Base-by-base conservation (phyloP, 2,797 vertebrate species). In the Decapterus maruadsi region DNA sequence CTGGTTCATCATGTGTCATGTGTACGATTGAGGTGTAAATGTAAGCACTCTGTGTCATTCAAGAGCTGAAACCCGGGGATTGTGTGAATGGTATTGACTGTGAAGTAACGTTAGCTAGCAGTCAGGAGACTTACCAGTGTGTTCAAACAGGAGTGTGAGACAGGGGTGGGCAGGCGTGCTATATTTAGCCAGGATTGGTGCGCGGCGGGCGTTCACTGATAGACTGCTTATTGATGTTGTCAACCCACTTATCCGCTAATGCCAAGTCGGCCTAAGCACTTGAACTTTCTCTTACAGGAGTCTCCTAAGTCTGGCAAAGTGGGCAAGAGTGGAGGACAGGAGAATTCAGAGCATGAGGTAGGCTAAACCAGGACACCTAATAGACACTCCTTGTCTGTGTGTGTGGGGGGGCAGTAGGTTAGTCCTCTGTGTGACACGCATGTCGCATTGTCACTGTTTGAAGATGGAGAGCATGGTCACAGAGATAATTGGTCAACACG, bases 261-360 rank as follows among this genome's bases (percentile, higher is more conserved):
- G 16, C 61, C 40, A 42, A 48, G 9, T 59, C 29, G 11, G 53
- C 20, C 53, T 19, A 46, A 58, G 43, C 19, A 2, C 14, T 20
- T 45, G 1, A 46, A 75, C n/a, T 80, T 82, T 46, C n/a, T 77
- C 48, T 87, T 87, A 48, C 75, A 96, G 95, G 95, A 96, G 63
- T 87, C 93, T 38, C 56, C 89, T 0, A 96, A 96, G 81, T 92
- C 94, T 89, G 93, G 90, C n/a, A 96, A 95, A 95, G 90, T 90
- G 79, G 85, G 88, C 40, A 96, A 96, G 88, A 87, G 92, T 72
- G 93, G 93, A 87, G 93, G 91, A 72, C 95, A 94, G 63, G 95
- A 96, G 46, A 95, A 94, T 81, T 87, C 93, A 29, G 95, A 96
- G 45, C 93, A 94, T 90, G 95, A 96, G 95, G 95, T 96, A 90